Base-by-base conservation (phyloP, 2,113 vertebrate species). In the Monarcha castaneiventris region DNA sequence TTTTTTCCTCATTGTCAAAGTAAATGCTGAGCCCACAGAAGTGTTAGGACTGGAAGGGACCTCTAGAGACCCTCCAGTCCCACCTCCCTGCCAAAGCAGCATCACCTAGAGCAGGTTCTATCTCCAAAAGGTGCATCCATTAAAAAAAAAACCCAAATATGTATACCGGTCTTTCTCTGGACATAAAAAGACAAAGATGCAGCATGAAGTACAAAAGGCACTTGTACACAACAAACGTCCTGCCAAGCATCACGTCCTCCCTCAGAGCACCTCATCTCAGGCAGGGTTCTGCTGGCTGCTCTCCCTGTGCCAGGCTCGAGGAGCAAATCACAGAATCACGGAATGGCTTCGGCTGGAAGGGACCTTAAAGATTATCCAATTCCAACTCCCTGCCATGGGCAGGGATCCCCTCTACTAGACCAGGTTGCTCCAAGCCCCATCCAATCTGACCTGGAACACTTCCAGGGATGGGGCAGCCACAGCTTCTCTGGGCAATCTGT, bases 161-260 rank as follows among this genome's bases (percentile, higher is more conserved):
- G 4, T 4, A 26, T 2, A 46, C 4, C 4, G 0, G 0, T 30
- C 13, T 30, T 84, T 64, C 10, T n/a, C 27, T 12, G 2, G 11
- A 26, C n/a, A 15, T 33, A 32, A 44, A 82, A 72, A 66, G 14
- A 39, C 98, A 91, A 98, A 95, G 80, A 98, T 83, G 19, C 98
- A 98, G 96, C 87, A 22, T 2, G 7, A 69, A 62, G 33, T 10
- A 30, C 67, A 61, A 84, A 59, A 63, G 44, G 46, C 78, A 27
- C 15, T 6, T 14, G 10, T 11, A 48, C 13, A 35, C 22, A n/a
- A 63, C 5, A 44, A 46, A 8, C 2, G 5, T 35, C n/a, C 35
- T 2, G 13, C 13, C n/a, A 35, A 83, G 59, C 9, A 23, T 30
- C 19, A 0, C 2, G 2, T 23, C 39, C 72, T 52, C 26, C 43